phyloP scores from a whole-genome alignment of 2,797 vertebrate genomes.

The Notolepis coatsorum region DNA sequence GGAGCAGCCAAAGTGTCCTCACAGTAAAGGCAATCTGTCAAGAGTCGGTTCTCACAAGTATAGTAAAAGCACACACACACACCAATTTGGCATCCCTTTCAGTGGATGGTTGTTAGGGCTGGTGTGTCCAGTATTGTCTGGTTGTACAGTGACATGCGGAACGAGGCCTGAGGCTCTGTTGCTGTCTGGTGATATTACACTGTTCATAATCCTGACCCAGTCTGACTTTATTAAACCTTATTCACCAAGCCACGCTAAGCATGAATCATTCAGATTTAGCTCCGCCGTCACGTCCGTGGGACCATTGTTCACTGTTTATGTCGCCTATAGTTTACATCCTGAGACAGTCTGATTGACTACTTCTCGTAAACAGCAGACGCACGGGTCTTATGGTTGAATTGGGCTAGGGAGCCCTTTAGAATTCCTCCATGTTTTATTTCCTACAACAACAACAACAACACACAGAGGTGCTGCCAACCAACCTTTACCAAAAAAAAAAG shows the following conservation, averaged over 20 bases:
- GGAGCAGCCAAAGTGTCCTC: no score
- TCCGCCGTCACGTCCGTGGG: no score
- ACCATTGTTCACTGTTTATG: no score
- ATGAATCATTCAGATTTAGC: slow-evolving; percentile 54
- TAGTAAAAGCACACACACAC: neutral
- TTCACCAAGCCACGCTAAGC: slow-evolving; percentile 45
- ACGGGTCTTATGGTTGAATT: slow-evolving; percentile 22
- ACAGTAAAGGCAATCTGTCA: no score
- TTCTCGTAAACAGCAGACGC: slow-evolving; percentile 49
- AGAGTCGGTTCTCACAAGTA: no score
- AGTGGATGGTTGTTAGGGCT: neutral
- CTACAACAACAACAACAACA: slow-evolving; percentile 35
- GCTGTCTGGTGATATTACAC: slow-evolving; percentile 28
- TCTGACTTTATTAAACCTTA: slow-evolving; percentile 58
- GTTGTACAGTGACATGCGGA: slow-evolving; percentile 1
- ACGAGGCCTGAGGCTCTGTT: slow-evolving; percentile 6
- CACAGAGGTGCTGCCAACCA: slow-evolving; percentile 51
- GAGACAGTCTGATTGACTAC: slow-evolving; percentile 53
- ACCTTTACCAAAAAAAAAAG: slow-evolving; percentile 26
- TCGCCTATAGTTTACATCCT: slow-evolving; percentile 42
- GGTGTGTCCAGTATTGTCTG: neutral
- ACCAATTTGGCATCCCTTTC: neutral
- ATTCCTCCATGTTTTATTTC: slow-evolving; percentile 49
- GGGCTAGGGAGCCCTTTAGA: slow-evolving; percentile 48
- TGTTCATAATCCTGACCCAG: neutral